phyloP scores from a whole-genome alignment of 2,797 vertebrate species.

The Chelon labrosus region DNA sequence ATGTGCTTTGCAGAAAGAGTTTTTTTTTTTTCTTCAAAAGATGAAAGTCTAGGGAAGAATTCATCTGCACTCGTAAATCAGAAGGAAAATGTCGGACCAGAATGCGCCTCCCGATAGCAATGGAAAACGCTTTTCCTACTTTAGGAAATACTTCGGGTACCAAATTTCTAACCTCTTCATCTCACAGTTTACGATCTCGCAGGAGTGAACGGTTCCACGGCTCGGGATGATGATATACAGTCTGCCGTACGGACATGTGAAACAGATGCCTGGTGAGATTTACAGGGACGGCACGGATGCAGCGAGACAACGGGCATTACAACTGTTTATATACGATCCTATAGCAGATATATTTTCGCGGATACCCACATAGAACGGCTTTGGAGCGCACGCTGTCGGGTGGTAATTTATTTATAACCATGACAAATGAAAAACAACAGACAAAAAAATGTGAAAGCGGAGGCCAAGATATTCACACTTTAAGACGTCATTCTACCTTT shows the following conservation, averaged over 20 bases:
- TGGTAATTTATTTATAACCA: neutral
- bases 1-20: neutral
- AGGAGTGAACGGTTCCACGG: conserved; percentile 3
- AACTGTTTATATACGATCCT: conserved; percentile 26
- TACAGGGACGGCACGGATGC: conserved; percentile 49
- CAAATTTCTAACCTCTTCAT: conserved; percentile 23
- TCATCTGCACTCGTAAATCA: conserved; percentile 1
- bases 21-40: neutral
- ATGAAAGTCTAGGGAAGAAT: conserved; percentile 9
- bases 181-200: conserved; percentile 46
- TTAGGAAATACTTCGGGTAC: conserved; percentile 9
- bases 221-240: conserved; percentile 12
- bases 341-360: neutral
- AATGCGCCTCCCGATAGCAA: conserved; percentile 8
- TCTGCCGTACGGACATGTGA: conserved; percentile 33
- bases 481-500: neutral
- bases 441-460: neutral
- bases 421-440: too few relatives aligned
- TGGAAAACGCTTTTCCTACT: conserved; percentile 6
- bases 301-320: conserved; percentile 34
- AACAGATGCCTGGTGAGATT: conserved; percentile 61
- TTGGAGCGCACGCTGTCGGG: neutral
- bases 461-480: neutral
- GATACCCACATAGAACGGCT: neutral
- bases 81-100: conserved; percentile 10